Base-by-base conservation (phyloP, 2,797 vertebrate genomes). In the Betta splendens region DNA sequence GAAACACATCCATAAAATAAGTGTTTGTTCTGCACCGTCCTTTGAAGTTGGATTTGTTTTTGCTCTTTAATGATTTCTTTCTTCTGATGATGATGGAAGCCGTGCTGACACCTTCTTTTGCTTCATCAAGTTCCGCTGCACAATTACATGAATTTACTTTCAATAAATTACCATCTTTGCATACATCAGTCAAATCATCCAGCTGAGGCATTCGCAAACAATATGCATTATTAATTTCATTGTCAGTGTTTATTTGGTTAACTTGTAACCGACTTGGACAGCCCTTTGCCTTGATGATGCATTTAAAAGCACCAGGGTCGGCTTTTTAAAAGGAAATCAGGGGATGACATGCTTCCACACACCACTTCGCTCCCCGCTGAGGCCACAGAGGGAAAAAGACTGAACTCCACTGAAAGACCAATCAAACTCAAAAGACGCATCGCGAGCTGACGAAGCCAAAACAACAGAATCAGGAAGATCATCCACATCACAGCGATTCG, bases 161-260 rank as follows among this genome's bases (percentile, higher is more conserved):
- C 94, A 96, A 98, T 96, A 96, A 96, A 97, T 95, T 95, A 97
- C 92, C 93, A 96, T 95, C 94, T 95, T 95, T 95, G 93, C 93
- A 96, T 95, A 94, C 93, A 97, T 97, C 94, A 97, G 92, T 98
- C 95, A 98, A 96, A 95, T 92, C 91, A 94, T 84, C 90, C 92
- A 92, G 93, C 91, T 92, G 91, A 94, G 94, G 93, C 90, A 92
- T 93, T 96, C 94, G 86, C 92, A 95, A 95, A 96, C 94, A 96
- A 97, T 95, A 96, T 96, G 93, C 93, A 97, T 96, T 98, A 98
- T 98, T 97, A 97, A 99, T 96, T 94, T 95, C 94, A 98, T 97
- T 96, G 96, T 96, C 91, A 92, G 88, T 94, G 93, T 92, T 94
- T 94, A 95, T 97, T 96, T 97, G 93, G 92, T 92, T 94, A 94